These are phyloP conservation scores for Gymnothorax reevesii DNA, from an alignment of 2,797 vertebrate species.

Conservation along the genomic window DNA sequence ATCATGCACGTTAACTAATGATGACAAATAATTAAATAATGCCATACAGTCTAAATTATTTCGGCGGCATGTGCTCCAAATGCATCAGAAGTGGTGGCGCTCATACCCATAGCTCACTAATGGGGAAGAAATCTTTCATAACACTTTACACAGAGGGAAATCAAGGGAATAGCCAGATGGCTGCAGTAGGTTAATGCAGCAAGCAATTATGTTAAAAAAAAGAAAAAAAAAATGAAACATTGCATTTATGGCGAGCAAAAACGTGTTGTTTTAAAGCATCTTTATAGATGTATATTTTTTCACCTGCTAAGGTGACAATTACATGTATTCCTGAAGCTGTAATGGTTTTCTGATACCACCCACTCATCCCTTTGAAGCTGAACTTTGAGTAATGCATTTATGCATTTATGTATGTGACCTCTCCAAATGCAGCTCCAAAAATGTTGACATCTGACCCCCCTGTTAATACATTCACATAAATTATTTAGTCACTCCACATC, in stretches of 20 bases:
- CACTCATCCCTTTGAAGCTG: neutral
- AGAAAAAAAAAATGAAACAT: neutral
- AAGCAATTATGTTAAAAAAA: neutral
- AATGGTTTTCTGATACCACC: neutral
- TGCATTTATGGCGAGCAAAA: conserved; percentile 14
- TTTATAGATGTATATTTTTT: neutral
- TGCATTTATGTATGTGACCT: neutral
- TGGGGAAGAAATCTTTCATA: conserved; percentile 4
- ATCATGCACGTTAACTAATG: neutral
- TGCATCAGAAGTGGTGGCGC: conserved; percentile 2
- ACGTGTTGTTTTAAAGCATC: neutral
- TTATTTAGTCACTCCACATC: neutral
- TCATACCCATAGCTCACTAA: neutral
- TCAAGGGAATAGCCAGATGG: conserved; percentile 30
- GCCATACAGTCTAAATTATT: conserved; percentile 7
- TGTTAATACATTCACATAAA: neutral
- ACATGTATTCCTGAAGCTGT: neutral
- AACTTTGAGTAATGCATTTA: neutral
- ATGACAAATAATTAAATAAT: conserved; percentile 8
- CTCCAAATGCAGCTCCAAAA: neutral
- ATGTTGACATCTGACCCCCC: neutral
- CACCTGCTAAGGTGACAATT: neutral
- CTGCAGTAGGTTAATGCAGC: conserved; percentile 20
- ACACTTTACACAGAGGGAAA: conserved; percentile 20
- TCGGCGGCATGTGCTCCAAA: neutral